A percentile compares a stretch with the other conserved stretches of the same genome.
phyloP scores from a whole-genome alignment of 1,140 invertebrate genomes.

The Drosophila pallidifrons region DNA sequence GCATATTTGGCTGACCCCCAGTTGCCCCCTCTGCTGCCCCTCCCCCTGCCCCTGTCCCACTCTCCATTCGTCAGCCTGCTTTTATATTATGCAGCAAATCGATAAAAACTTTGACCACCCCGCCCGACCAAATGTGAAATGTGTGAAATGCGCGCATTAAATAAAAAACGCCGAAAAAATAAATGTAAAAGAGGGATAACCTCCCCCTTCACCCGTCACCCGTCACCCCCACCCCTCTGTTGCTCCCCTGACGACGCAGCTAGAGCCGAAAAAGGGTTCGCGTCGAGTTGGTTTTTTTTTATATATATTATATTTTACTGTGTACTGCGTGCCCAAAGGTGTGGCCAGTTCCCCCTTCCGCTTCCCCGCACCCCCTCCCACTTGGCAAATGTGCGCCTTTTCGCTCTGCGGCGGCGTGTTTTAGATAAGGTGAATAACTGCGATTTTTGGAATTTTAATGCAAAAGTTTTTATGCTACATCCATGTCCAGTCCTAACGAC shows the following conservation, averaged over 20 bases:
- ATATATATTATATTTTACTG: slow-evolving; percentile 47
- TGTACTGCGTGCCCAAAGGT: slow-evolving; percentile 35
- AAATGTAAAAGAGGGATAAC: slow-evolving; percentile 14
- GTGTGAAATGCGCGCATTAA: slow-evolving; percentile 81
- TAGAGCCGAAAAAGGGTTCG: slow-evolving; percentile 14
- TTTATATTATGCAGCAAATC: slow-evolving; percentile 70
- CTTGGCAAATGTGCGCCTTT: neutral
- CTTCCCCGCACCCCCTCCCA: neutral
- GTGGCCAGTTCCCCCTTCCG: slow-evolving; percentile 9
- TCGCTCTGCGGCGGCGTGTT: slow-evolving; percentile 49
- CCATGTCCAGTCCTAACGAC: slow-evolving; percentile 12
- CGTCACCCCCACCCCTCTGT: neutral
- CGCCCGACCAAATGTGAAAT: slow-evolving; percentile 62
- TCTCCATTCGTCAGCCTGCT: slow-evolving; percentile 12
- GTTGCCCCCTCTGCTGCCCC: neutral
- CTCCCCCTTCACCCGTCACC: neutral
- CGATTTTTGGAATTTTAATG: slow-evolving; percentile 74
- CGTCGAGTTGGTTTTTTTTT: neutral
- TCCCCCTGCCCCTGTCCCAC: neutral
- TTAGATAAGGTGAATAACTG: slow-evolving; percentile 81
- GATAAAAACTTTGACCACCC: slow-evolving; percentile 72
- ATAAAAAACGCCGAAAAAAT: slow-evolving; percentile 67
- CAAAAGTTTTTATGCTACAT: slow-evolving; percentile 64
- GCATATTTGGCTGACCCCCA: slow-evolving; percentile 55
- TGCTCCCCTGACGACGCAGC: neutral